Conservation (phyloP, 2,797 vertebrate genomes). For the Columba guinea region DNA sequence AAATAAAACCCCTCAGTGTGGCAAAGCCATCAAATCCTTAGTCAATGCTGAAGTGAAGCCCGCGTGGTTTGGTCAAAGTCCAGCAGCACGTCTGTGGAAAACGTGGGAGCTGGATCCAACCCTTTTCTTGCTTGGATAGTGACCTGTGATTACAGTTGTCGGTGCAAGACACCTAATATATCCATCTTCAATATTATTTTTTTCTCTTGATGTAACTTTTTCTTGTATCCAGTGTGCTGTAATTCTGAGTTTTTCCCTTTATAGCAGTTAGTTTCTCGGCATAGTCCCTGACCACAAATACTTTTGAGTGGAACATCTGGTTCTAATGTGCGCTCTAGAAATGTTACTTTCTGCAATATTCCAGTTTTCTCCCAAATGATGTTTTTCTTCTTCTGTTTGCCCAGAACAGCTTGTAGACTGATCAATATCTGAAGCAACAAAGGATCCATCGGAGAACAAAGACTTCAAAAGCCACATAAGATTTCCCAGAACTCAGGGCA, state of each 20-base stretch:
- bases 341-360: constrained; percentile 55
- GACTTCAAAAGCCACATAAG: constrained; percentile 57
- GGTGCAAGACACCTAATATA: constrained; percentile 32
- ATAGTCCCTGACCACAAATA: constrained; percentile 49
- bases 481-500: constrained; percentile 41
- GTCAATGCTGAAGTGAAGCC: not conserved
- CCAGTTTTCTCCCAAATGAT: constrained; percentile 54
- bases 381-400: constrained; percentile 59
- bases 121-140: not conserved
- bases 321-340: constrained; percentile 66
- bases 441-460: constrained; percentile 58
- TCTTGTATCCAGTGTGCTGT: not conserved
- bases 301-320: constrained; percentile 74
- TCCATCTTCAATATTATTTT: constrained; percentile 22
- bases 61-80: not conserved
- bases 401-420: constrained; percentile 57
- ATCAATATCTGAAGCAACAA: constrained; percentile 60
- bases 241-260: constrained; percentile 14
- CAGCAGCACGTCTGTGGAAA: constrained; percentile 17
- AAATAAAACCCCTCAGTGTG: not conserved
- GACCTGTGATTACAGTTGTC: constrained; percentile 27
- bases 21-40: not conserved
- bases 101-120: not conserved
- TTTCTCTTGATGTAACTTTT: constrained; percentile 11
- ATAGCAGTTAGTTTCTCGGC: not conserved